Evolutionary conservation across 2,888 invertebrate genomes (phyloP).

Genomic region (Cremastobaeus sp.): DNA sequence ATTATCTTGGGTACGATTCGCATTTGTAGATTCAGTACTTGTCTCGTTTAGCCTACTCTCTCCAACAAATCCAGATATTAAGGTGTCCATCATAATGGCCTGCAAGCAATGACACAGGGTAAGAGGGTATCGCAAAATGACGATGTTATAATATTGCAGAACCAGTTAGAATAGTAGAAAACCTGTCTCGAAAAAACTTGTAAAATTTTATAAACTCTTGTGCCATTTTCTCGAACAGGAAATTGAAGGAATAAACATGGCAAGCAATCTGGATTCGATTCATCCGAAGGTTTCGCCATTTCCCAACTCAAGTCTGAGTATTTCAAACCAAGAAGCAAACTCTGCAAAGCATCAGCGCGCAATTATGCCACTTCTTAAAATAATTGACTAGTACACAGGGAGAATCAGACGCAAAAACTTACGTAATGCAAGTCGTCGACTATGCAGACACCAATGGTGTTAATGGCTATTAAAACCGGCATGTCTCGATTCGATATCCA

Average conservation of each 20-base stretch:
- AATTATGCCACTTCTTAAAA: no score
- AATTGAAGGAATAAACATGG: constrained; percentile 96
- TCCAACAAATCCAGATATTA: constrained; percentile 90
- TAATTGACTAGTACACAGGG: no score
- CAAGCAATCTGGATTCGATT: constrained; percentile 90
- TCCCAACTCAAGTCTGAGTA: constrained; percentile 97
- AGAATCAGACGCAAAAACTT: no score
- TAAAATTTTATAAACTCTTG: constrained; percentile 89
- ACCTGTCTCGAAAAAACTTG: constrained; percentile 85
- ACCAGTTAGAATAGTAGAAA: no score
- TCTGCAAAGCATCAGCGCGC: no score
- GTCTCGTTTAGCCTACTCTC: constrained; percentile 82
- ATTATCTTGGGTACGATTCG: constrained; percentile 72
- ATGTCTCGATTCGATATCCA: constrained; percentile 92
- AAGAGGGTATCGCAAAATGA: no score
- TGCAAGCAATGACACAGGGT: constrained; percentile 63
- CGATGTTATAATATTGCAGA: neutral
- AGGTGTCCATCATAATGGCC: constrained; percentile 92
- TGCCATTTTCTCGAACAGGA: constrained; percentile 87
- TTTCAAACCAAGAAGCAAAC: constrained; percentile 88
- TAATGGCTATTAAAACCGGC: constrained; percentile 93
- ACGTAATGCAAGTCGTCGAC: constrained; percentile 92
- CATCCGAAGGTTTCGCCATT: constrained; percentile 91
- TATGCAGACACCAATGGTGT: constrained; percentile 89
- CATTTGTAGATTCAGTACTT: constrained; percentile 71